Conservation (phyloP, 1,140 invertebrate genomes). For the Ceratosolen solmsi region DNA sequence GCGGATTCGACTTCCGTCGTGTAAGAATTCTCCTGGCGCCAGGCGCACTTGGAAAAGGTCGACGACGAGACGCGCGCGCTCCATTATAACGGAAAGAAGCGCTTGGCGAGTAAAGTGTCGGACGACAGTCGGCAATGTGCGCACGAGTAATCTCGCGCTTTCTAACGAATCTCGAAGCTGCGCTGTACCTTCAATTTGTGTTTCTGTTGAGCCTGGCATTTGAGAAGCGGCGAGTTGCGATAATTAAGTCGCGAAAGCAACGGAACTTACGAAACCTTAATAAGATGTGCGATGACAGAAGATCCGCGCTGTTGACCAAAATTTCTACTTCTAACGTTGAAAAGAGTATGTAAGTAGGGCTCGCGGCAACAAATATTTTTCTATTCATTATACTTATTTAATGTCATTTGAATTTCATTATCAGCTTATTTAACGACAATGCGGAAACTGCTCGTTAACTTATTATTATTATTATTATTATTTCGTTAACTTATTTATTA, state of each 20-base stretch:
- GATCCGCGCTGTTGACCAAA: not conserved
- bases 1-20: not conserved
- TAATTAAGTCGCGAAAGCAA: not conserved
- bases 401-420: too few relatives aligned
- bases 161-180: slow-evolving; percentile 7
- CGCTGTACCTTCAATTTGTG: not conserved
- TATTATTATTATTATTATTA: too few relatives aligned
- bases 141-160: not conserved
- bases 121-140: not conserved
- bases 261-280: slow-evolving; percentile 4
- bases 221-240: too few relatives aligned
- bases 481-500: too few relatives aligned
- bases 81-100: slow-evolving; percentile 28
- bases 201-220: not conserved
- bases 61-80: not conserved
- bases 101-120: not conserved
- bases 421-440: too few relatives aligned
- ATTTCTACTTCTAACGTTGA: too few relatives aligned
- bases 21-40: not conserved
- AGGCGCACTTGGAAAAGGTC: not conserved
- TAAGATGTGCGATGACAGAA: not conserved
- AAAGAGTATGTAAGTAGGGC: not conserved
- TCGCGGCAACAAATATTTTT: not conserved
- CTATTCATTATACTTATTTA: too few relatives aligned
- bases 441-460: too few relatives aligned